Evolutionary conservation across 2,888 invertebrate genomes (phyloP), one percentile per base, ranked within the genome.

Genomic region (Callyntrura guangdongensis): DNA sequence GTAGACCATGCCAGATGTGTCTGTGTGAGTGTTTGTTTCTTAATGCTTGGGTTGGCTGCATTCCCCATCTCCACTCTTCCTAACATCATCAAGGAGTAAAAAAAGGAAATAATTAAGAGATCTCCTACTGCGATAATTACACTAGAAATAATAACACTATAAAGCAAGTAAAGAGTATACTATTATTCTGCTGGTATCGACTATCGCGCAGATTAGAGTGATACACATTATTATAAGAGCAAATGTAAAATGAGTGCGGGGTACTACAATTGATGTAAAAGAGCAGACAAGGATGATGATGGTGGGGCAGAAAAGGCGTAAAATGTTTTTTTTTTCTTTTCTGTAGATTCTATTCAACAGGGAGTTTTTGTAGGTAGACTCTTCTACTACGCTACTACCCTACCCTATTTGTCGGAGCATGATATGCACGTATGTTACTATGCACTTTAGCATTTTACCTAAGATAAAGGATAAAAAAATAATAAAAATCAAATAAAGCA

Each of bases 41-140:
- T 49, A 67, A 53, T 67, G 69, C 83, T 36, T 61, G 83, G 64
- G 47, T 79, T 79, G 59, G 27, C 6, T 77, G 3, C 53, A 25
- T 53, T 79, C 49, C 53, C 20, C 77, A 77, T 81, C 83, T 83
- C 83, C 83, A 20, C 64, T 67, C 47, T 45, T 47, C n/a, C 81
- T 61, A 64, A 61, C n/a, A 64, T 61, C 81, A 81, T 81, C 61
- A 47, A 61, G 61, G 22, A 45, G 20, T 49, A 84, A 84, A 77
- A 88, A 84, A 89, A 84, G 89, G 89, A 89, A 89, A 89, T 89
- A 89, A 89, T 89, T 89, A 89, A 88, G 88, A 89, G 89, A 89
- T 89, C 89, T 89, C 89, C 89, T 89, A 81, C 89, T 84, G 89
- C 27, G 89, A 89, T 89, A 89, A 89, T 89, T 89, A 89, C 89